Evolutionary conservation across 2,797 vertebrate genomes (phyloP).

Genomic region (Crypturellus tataupa): DNA sequence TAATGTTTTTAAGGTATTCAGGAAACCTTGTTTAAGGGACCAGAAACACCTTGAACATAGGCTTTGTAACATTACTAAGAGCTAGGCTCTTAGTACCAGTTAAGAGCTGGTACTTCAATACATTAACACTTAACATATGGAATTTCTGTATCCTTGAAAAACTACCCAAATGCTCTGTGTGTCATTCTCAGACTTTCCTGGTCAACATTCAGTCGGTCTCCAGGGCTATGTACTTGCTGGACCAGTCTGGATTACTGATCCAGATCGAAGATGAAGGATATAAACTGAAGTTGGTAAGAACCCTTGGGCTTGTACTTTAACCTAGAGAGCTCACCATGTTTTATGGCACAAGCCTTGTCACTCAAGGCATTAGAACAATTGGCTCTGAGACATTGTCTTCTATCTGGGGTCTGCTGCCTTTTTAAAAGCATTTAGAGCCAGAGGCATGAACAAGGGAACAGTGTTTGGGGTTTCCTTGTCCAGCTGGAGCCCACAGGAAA

Average conservation of each 20-base stretch:
- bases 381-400: neutral
- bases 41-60: neutral
- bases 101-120: neutral
- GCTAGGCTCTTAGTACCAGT: neutral
- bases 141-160: neutral
- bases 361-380: neutral
- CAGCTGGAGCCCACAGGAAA: neutral
- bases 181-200: neutral
- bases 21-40: neutral
- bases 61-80: neutral
- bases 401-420: neutral
- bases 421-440: neutral
- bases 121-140: fast-evolving
- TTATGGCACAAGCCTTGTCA: neutral
- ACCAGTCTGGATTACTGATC: conserved; percentile 27
- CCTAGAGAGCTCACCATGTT: neutral
- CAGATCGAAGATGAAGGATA: neutral
- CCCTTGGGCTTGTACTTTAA: neutral
- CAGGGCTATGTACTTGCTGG: conserved; percentile 15
- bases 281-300: conserved; percentile 46
- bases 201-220: neutral
- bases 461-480: neutral
- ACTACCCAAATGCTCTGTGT: neutral
- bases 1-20: neutral
- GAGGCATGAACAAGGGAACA: neutral